phyloP scores from a whole-genome alignment of 1,140 invertebrate species.

The Dreissena polymorpha region DNA sequence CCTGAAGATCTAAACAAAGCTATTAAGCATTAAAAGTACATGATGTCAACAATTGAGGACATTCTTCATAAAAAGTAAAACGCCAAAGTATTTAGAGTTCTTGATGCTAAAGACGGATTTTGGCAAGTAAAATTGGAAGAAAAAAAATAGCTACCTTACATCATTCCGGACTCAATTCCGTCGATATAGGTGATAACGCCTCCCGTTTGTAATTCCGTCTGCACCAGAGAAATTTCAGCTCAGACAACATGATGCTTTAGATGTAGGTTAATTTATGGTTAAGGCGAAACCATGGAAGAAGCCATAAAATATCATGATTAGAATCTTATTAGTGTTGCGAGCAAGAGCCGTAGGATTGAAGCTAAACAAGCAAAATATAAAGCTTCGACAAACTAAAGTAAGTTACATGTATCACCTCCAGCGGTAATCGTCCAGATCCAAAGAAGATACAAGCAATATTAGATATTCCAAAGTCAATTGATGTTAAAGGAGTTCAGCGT shows the following conservation, averaged over 20 bases:
- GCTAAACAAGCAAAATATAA: constrained; percentile 56
- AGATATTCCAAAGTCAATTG: constrained; percentile 39
- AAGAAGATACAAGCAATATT: constrained; percentile 74
- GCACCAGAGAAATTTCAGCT: constrained; percentile 78
- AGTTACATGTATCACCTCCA: constrained; percentile 63
- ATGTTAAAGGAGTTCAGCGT: constrained; percentile 41
- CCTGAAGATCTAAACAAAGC: constrained; percentile 34
- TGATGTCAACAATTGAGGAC: too few species aligned
- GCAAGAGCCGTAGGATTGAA: constrained; percentile 67
- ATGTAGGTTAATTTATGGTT: constrained; percentile 57
- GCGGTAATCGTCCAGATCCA: constrained; percentile 76
- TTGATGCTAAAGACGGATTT: constrained; percentile 54
- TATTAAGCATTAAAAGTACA: too few species aligned
- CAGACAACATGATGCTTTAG: too few species aligned
- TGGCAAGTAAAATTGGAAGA: constrained; percentile 53
- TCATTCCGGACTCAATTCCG: constrained; percentile 52
- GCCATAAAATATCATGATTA: constrained; percentile 56
- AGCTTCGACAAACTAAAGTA: constrained; percentile 47
- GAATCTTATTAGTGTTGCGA: constrained; percentile 65
- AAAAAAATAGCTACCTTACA: constrained; percentile 11
- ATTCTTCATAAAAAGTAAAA: too few species aligned
- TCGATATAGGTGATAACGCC: constrained; percentile 55
- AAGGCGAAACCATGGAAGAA: too few species aligned
- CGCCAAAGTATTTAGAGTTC: constrained; percentile 49
- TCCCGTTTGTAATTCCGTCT: constrained; percentile 56